Evolutionary conservation across 2,888 invertebrate genomes (phyloP).

Genomic region (Orthosia gracilis): DNA sequence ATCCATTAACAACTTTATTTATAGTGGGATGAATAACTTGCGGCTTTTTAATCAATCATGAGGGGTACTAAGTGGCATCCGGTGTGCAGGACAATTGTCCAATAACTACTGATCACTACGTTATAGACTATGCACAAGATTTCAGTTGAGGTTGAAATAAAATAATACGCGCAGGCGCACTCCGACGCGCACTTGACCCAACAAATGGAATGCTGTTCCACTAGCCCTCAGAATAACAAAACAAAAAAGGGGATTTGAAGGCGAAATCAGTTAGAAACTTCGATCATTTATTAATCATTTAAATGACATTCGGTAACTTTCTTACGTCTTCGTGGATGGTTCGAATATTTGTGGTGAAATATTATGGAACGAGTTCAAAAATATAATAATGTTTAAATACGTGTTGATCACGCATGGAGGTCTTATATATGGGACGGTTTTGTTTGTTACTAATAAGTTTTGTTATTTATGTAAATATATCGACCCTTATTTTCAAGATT

Average conservation of each 20-base stretch:
- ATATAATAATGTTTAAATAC: constrained; percentile 31
- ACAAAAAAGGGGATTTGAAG: constrained; percentile 60
- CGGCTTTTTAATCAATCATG: constrained; percentile 89
- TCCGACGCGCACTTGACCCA: constrained; percentile 60
- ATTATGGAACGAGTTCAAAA: constrained; percentile 26
- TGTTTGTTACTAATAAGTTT: not conserved
- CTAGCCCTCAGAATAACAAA: constrained; percentile 66
- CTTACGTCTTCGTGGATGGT: constrained; percentile 27
- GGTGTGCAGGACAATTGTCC: constrained; percentile 80
- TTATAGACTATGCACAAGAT: constrained; percentile 66
- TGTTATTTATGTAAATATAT: constrained; percentile 6
- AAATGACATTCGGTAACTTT: constrained; percentile 49
- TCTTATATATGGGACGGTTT: constrained; percentile 11
- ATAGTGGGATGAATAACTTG: constrained; percentile 87
- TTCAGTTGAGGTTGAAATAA: constrained; percentile 58
- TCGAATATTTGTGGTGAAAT: constrained; percentile 41
- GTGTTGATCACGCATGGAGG: constrained; percentile 32
- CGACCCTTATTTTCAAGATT: not conserved
- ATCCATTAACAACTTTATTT: constrained; percentile 89
- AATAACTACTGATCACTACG: constrained; percentile 77
- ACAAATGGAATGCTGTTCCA: constrained; percentile 69
- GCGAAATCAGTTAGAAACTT: constrained; percentile 65
- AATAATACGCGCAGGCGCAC: constrained; percentile 53
- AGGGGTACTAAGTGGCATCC: constrained; percentile 81
- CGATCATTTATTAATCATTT: constrained; percentile 63